Percentiles rank a stretch among this genome's conserved stretches.
phyloP scores from a whole-genome alignment of 2,113 vertebrate genomes.

The Anoura caudifer region DNA sequence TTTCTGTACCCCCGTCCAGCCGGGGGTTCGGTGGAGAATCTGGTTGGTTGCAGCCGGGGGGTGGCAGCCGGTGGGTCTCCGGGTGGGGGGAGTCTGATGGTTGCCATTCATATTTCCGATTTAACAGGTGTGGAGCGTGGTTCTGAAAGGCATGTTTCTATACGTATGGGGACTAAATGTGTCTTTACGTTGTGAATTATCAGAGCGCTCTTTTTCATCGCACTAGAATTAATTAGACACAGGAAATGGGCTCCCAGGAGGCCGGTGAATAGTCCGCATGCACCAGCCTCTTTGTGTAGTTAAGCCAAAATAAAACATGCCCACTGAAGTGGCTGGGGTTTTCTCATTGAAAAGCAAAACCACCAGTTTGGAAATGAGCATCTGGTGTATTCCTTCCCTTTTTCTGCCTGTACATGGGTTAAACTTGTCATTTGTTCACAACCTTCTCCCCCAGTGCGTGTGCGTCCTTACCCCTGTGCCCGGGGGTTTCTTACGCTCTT shows the following conservation, averaged over 20 bases:
- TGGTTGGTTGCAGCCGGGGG: not conserved
- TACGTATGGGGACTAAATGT: not conserved
- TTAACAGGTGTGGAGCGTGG: not conserved
- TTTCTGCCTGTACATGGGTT: not conserved
- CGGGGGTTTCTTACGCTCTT: not conserved
- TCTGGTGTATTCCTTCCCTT: not conserved
- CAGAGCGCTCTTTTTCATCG: not conserved
- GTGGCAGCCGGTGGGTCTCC: not conserved
- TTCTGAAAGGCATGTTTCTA: not conserved
- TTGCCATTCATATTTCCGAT: not conserved
- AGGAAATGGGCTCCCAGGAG: not conserved
- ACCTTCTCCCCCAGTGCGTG: not conserved
- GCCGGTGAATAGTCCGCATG: not conserved
- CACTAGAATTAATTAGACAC: not conserved
- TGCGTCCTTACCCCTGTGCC: not conserved
- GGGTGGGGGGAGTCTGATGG: no score
- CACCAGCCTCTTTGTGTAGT: not conserved
- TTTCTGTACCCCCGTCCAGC: not conserved
- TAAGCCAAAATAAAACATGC: conserved; percentile 9
- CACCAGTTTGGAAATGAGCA: not conserved
- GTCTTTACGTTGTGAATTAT: not conserved
- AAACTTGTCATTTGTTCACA: not conserved
- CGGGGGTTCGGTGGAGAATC: not conserved
- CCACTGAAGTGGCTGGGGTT: not conserved
- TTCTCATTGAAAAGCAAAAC: not conserved